Evolutionary conservation across 2,113 vertebrate species (phyloP).

Genomic region (Sakesphorus luctuosus): DNA sequence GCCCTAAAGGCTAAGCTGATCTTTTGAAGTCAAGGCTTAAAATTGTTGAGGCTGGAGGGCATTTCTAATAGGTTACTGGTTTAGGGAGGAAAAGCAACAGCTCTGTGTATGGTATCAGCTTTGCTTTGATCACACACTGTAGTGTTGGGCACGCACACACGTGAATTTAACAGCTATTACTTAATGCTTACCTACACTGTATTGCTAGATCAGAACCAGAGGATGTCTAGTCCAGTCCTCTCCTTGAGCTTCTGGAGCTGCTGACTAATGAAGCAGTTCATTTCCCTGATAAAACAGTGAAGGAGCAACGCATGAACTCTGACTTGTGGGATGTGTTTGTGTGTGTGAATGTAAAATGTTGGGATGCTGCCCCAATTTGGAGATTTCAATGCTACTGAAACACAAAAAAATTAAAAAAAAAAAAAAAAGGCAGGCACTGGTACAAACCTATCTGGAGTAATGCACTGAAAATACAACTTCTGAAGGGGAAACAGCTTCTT

Average conservation of each 20-base stretch:
- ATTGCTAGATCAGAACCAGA: background rate
- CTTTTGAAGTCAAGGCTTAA: constrained; percentile 53
- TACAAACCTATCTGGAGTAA: background rate
- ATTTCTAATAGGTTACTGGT: constrained; percentile 26
- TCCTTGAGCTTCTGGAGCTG: background rate
- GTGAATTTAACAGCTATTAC: background rate
- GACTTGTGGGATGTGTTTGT: background rate
- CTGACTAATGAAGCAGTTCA: background rate
- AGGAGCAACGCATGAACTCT: background rate
- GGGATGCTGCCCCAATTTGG: background rate
- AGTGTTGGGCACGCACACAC: background rate
- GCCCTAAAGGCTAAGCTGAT: background rate
- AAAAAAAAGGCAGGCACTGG: background rate
- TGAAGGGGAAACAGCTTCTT: background rate
- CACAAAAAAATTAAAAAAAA: background rate
- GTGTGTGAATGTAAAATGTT: background rate
- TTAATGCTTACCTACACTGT: background rate
- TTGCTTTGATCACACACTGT: constrained; percentile 25
- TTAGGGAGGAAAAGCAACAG: background rate
- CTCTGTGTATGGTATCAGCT: background rate
- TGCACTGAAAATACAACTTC: background rate
- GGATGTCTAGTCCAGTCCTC: background rate
- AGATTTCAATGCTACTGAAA: background rate
- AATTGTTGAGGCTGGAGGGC: constrained; percentile 38
- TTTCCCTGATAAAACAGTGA: background rate